Evolutionary conservation across 1,140 invertebrate species (phyloP), one percentile per base, ranked within the genome.

Genomic region (Drosophila littoralis): DNA sequence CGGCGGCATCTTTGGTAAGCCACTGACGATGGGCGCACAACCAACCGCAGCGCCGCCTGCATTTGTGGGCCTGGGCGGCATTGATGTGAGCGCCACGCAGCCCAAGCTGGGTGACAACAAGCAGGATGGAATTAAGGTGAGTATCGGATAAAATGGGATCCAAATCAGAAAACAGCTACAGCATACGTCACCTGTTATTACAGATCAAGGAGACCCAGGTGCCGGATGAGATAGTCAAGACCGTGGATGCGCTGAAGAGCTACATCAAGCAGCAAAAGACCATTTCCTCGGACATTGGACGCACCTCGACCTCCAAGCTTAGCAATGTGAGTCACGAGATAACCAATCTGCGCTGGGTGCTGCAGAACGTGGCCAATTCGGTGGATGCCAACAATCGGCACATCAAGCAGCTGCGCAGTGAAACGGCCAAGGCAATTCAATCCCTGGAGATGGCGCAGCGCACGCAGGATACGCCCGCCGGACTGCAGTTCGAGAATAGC

Each of bases 191-290:
- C 6, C 32, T 50, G 1, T 7, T 1, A 12, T 1, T 50, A 2
- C 66, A 89, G 69, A 93, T 95, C 0, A 96, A 96, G 92, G 96
- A 96, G 80, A 95, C 94, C 64, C 88, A 93, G 55, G 93, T 97
- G 61, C 96, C 97, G 8, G 95, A 96, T 83, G 95, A 97, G 93
- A 94, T 97, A 42, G 91, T 91, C 3, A 93, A 93, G 17, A 93
- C 93, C 0, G 93, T 95, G 51, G 94, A 94, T 66, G 88, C 93
- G 28, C 94, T 94, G 73, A 98, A 97, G 81, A 95, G 95, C 60
- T 96, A 96, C 93, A 96, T 97, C 0, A 97, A 97, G 93, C 95
- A 95, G 58, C 96, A 97, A 90, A 98, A 98, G 92, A 93, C 93
- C 0, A 93, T 96, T 7, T 96, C 96, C 74, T 97, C 97, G 1